Conservation (phyloP, 2,113 vertebrate genomes). For the Xyliphius kryptos region DNA sequence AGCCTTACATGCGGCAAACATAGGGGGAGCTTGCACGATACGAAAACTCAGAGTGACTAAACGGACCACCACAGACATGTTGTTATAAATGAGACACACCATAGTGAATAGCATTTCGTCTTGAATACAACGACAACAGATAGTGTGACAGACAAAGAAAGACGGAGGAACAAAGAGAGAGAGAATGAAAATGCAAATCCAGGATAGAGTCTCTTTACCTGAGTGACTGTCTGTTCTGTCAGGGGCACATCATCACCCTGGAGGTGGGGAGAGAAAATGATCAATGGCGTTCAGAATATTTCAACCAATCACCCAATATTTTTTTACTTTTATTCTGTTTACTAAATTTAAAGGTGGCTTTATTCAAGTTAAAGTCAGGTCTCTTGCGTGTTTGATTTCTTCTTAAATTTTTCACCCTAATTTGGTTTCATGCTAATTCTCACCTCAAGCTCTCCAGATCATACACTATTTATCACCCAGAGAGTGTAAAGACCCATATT, state of each 20-base stretch:
- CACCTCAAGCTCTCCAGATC: too few relatives aligned
- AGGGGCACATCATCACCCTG: slow-evolving; percentile 88
- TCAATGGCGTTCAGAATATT: neutral
- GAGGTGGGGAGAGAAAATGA: slow-evolving; percentile 32
- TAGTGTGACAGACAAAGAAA: neutral
- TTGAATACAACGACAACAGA: neutral
- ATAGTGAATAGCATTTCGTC: too few relatives aligned
- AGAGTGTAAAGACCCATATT: too few relatives aligned
- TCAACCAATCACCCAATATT: neutral
- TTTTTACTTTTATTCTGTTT: neutral
- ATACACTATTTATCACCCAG: too few relatives aligned
- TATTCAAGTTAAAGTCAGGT: too few relatives aligned
- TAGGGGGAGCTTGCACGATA: neutral
- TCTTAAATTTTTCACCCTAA: too few relatives aligned
- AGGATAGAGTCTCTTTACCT: slow-evolving; percentile 60
- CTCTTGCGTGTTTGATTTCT: too few relatives aligned
- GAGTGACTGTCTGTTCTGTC: slow-evolving; percentile 88
- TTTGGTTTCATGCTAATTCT: too few relatives aligned
- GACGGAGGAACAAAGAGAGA: too few relatives aligned
- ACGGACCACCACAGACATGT: slow-evolving; percentile 15
- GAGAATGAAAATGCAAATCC: slow-evolving; percentile 2
- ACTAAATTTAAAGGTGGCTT: too few relatives aligned
- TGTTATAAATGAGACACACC: slow-evolving; percentile 22
- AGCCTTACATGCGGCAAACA: slow-evolving; percentile 34
- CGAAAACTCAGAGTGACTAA: slow-evolving; percentile 12